phyloP scores from a whole-genome alignment of 2,113 vertebrate species.

The Gambusia affinis region DNA sequence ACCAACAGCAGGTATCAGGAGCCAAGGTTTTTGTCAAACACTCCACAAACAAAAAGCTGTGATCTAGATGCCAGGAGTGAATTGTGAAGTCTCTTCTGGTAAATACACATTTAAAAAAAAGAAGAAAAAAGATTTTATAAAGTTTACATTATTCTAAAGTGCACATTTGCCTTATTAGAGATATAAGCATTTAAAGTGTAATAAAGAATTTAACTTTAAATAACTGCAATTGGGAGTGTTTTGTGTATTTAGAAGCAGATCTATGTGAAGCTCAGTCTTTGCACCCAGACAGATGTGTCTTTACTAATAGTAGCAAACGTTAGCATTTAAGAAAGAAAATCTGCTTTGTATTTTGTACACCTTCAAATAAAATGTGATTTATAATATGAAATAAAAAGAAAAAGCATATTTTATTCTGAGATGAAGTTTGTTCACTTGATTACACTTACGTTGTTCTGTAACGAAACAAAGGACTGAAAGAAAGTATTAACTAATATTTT shows the following conservation, averaged over 20 bases:
- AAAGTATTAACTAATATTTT: no score
- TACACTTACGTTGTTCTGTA: not conserved
- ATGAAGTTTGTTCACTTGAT: not conserved
- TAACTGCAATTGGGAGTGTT: slow-evolving; percentile 22
- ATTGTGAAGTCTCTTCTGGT: not conserved
- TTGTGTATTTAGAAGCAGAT: slow-evolving; percentile 6
- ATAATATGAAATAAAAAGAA: slow-evolving; percentile 24
- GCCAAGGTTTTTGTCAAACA: no score
- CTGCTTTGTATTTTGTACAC: slow-evolving; percentile 20
- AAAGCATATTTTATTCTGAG: not conserved
- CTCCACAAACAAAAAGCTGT: no score
- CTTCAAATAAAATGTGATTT: slow-evolving; percentile 4
- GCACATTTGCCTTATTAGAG: not conserved
- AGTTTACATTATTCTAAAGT: slow-evolving; percentile 21
- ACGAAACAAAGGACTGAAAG: not conserved
- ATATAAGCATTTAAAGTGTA: slow-evolving; percentile 3
- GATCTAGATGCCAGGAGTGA: not conserved
- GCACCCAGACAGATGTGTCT: not conserved
- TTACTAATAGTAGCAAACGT: slow-evolving; percentile 28
- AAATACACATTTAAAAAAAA: slow-evolving; percentile 4
- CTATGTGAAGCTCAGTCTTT: slow-evolving; percentile 2
- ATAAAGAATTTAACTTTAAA: slow-evolving; percentile 3
- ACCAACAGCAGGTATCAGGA: no score
- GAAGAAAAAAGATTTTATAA: not conserved
- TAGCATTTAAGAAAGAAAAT: slow-evolving; percentile 25